These are phyloP conservation scores for Edolisoma coerulescens DNA, from an alignment of 2,113 vertebrate genomes.

Conservation along the genomic window DNA sequence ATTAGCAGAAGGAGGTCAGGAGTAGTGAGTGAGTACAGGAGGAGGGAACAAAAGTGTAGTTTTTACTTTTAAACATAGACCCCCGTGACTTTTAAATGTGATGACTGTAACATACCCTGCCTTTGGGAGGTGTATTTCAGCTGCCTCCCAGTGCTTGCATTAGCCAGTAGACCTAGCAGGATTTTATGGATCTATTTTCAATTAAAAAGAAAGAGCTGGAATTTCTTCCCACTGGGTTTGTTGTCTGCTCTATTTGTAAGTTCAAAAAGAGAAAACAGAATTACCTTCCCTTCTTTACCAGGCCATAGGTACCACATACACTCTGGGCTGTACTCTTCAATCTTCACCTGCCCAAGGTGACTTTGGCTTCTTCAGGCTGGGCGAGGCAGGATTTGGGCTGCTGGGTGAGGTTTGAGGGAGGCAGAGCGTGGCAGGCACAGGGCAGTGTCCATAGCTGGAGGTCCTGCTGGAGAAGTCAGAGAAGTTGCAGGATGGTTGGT, in stretches of 20 bases:
- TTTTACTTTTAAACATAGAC: background rate
- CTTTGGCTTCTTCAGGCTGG: background rate
- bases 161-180: background rate
- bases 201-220: background rate
- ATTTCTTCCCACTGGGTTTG: background rate
- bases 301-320: background rate
- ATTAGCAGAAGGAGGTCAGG: background rate
- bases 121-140: background rate
- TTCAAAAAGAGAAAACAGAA: background rate
- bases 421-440: rapidly evolving
- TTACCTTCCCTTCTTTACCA: background rate
- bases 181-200: background rate
- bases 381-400: background rate
- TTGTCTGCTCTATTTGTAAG: background rate
- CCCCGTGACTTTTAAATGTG: background rate
- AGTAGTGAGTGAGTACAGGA: background rate
- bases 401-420: background rate
- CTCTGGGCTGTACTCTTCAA: background rate
- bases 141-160: background rate
- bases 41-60: background rate
- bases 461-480: background rate
- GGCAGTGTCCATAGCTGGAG: background rate
- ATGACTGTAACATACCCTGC: background rate
- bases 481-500: background rate
- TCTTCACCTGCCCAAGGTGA: background rate